phyloP scores from a whole-genome alignment of 2,888 invertebrate species.

The Synanthedon andrenaeformis region DNA sequence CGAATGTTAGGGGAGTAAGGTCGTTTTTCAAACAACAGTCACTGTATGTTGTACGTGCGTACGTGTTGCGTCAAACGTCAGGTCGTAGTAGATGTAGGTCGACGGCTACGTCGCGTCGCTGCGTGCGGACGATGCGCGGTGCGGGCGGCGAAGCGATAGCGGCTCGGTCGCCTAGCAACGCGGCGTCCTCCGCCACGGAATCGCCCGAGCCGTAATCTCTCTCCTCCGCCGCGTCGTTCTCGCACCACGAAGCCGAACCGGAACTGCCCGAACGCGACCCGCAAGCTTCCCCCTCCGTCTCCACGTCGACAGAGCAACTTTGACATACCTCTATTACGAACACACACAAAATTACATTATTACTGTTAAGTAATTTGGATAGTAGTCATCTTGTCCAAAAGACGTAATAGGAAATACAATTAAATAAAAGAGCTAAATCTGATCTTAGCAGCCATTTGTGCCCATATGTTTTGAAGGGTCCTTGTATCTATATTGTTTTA shows the following conservation, averaged over 20 bases:
- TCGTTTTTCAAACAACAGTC: not conserved
- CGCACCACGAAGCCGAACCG: conserved; percentile 65
- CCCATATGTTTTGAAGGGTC: too few species aligned
- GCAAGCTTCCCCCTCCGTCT: conserved; percentile 52
- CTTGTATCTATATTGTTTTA: too few species aligned
- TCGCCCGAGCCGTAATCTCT: conserved; percentile 68
- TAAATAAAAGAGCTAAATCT: too few species aligned
- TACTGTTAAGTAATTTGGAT: not conserved
- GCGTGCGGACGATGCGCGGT: conserved; percentile 36
- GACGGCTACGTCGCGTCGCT: conserved; percentile 57
- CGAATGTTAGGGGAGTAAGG: not conserved
- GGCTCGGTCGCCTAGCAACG: conserved; percentile 42
- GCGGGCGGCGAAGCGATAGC: conserved; percentile 22
- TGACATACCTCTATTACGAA: conserved; percentile 52
- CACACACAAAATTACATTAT: conserved; percentile 12
- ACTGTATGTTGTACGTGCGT: not conserved
- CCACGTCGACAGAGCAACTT: conserved; percentile 60
- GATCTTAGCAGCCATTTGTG: too few species aligned
- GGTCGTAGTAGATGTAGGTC: conserved; percentile 60
- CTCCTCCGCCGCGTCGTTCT: conserved; percentile 48
- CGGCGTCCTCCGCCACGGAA: conserved; percentile 62
- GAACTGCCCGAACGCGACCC: conserved; percentile 50
- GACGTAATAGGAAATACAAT: too few species aligned
- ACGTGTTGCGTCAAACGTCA: conserved; percentile 33
- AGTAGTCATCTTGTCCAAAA: not conserved